Conservation (phyloP, 1,140 invertebrate genomes). For the Sinonovacula constricta region DNA sequence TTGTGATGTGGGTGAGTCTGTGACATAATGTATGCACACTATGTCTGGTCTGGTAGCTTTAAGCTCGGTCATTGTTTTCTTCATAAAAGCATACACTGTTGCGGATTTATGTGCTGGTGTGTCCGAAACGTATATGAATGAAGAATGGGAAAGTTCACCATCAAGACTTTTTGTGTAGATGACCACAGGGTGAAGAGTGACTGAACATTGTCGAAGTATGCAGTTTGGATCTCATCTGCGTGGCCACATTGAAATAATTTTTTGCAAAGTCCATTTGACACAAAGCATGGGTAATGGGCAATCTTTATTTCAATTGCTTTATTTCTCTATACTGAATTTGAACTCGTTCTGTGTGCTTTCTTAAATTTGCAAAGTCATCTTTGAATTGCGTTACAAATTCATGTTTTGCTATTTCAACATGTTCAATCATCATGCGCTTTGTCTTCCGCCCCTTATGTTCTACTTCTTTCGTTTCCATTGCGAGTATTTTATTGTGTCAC, state of each 20-base stretch:
- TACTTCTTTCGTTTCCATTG: slow-evolving; percentile 45
- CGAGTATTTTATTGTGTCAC: slow-evolving; percentile 32
- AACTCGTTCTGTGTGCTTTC: slow-evolving; percentile 29
- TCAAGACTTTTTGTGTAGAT: neutral
- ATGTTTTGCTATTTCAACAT: slow-evolving; percentile 9
- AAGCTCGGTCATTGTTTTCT: slow-evolving; percentile 7
- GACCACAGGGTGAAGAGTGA: slow-evolving; percentile 1
- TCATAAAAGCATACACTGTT: neutral
- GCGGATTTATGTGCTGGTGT: no score
- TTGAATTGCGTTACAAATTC: slow-evolving; percentile 20
- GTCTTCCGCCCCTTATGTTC: slow-evolving; percentile 30
- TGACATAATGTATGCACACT: slow-evolving; percentile 34
- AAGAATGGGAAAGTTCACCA: no score
- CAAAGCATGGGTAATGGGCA: slow-evolving; percentile 31
- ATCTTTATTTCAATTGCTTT: slow-evolving; percentile 41
- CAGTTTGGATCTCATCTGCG: slow-evolving; percentile 12
- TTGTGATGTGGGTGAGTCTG: slow-evolving; percentile 28
- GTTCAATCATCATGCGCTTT: slow-evolving; percentile 33
- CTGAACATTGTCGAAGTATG: slow-evolving; percentile 14
- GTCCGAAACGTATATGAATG: neutral
- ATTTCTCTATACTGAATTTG: slow-evolving; percentile 39
- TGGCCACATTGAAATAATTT: slow-evolving; percentile 16
- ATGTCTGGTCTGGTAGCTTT: slow-evolving; percentile 13
- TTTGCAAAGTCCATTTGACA: slow-evolving; percentile 54
- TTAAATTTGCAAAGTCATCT: slow-evolving; percentile 12